Base-by-base conservation (phyloP, 2,888 invertebrate genomes). In the Keiferia lycopersicella region DNA sequence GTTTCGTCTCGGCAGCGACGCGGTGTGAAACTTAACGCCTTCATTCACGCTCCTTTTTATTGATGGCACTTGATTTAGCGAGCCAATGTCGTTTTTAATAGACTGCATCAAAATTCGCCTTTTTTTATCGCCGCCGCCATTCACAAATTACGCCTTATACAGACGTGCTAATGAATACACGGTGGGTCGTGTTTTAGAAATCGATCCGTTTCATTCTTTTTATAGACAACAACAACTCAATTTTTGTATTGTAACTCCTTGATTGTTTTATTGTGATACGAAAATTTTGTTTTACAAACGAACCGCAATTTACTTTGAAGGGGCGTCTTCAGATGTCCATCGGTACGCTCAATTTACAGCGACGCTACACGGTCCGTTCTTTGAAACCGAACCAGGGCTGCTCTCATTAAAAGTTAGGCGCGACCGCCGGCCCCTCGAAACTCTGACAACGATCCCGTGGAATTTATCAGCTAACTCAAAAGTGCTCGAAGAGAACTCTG, bases 1-100 rank as follows among this genome's bases (percentile, higher is more conserved):
- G 87, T 86, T 86, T 88, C 83, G 82, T 80, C 80, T 76, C 88
- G 79, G 86, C 82, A 84, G 85, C 83, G 84, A 84, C 81, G 79
- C 74, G 83, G 91, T 89, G 91, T 91, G 91, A 91, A 90, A 91
- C 86, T 86, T 91, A 80, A 90, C 91, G 88, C 91, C 89, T 89
- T 83, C 81, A 84, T 89, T 91, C 86, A 88, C 82, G 79, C 80
- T 76, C 72, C 80, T 81, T 84, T 88, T 89, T 90, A 90, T n/a
- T 88, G 82, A 83, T 81, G 82, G 83, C 82, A 85, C 84, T 89
- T 84, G 83, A 85, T 88, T 89, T 87, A 90, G 88, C 88, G 81
- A 83, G 81, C 79, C 81, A 79, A 82, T 85, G 84, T 82, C 75
- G 84, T 82, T 86, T 88, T 87, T 86, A 86, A 86, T 85, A 84